phyloP scores from a whole-genome alignment of 1,140 invertebrate genomes.

The Pseudomyrmex cubaensis region DNA sequence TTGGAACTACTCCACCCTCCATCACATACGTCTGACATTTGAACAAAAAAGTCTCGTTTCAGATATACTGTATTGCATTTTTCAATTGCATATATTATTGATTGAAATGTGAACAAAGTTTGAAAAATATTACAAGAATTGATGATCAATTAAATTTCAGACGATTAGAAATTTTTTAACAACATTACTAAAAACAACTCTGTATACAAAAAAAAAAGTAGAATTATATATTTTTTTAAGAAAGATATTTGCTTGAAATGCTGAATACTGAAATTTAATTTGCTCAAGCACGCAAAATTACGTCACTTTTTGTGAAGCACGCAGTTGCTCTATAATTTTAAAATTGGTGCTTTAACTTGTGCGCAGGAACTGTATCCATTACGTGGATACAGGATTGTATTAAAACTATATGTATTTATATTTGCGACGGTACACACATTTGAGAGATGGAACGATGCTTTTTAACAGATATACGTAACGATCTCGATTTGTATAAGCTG shows the following conservation, averaged over 20 bases:
- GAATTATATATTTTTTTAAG: too few species aligned
- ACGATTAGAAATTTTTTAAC: not conserved
- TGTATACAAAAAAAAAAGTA: too few species aligned
- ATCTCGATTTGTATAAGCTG: not conserved
- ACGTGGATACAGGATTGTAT: constrained; percentile 9
- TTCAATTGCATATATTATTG: not conserved
- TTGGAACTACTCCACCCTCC: constrained; percentile 96
- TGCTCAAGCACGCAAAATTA: constrained; percentile 36
- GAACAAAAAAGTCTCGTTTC: constrained; percentile 26
- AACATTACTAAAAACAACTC: too few species aligned
- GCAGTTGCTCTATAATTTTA: constrained; percentile 14
- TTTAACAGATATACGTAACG: not conserved
- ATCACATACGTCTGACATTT: constrained; percentile 90
- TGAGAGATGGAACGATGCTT: not conserved
- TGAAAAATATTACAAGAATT: not conserved
- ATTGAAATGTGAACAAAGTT: too few species aligned
- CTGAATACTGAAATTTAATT: constrained; percentile 32
- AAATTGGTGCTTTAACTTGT: constrained; percentile 36
- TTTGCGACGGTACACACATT: constrained; percentile 21
- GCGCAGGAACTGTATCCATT: too few species aligned
- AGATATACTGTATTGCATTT: constrained; percentile 19
- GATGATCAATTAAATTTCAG: constrained; percentile 32
- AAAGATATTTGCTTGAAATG: constrained; percentile 1
- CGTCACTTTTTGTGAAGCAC: constrained; percentile 31
- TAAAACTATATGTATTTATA: not conserved